Evolutionary conservation across 2,888 invertebrate species (phyloP).

Genomic region (Andrena haemorrhoa): DNA sequence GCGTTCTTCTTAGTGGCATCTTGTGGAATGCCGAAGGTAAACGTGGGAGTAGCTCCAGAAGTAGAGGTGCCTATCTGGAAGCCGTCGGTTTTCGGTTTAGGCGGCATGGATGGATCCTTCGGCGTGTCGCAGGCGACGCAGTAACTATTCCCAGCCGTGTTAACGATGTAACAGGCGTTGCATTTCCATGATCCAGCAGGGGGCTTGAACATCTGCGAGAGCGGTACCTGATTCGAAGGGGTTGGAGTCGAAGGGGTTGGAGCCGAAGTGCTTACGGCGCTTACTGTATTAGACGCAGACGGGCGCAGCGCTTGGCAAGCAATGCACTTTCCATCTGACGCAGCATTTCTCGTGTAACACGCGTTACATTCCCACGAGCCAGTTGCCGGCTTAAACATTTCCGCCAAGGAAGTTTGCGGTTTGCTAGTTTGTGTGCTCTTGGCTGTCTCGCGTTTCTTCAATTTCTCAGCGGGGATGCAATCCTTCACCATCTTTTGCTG

Average conservation of each 20-base stretch:
- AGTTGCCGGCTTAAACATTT: conserved; percentile 87
- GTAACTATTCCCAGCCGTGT: conserved; percentile 86
- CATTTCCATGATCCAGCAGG: conserved; percentile 90
- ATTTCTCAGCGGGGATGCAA: conserved; percentile 45
- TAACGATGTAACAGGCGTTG: conserved; percentile 88
- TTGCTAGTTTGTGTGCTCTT: conserved; percentile 19
- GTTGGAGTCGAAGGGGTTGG: not conserved
- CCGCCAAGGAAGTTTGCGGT: conserved; percentile 60
- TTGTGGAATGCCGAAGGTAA: conserved; percentile 78
- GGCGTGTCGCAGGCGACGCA: conserved; percentile 87
- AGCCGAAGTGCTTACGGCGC: not conserved
- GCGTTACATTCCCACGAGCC: conserved; percentile 88
- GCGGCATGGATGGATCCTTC: conserved; percentile 85
- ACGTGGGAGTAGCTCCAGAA: conserved; percentile 51
- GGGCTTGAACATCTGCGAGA: conserved; percentile 75
- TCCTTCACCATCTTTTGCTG: conserved; percentile 68
- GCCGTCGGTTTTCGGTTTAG: conserved; percentile 74
- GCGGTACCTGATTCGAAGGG: conserved; percentile 75
- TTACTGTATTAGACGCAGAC: conserved; percentile 12
- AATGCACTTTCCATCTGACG: conserved; percentile 85
- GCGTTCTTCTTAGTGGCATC: conserved; percentile 72
- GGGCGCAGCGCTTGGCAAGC: conserved; percentile 88
- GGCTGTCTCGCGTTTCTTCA: conserved; percentile 35
- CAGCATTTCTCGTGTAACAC: conserved; percentile 86
- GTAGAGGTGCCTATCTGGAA: conserved; percentile 63